Percentiles rank a stretch among this genome's conserved stretches.
Conservation (phyloP, 2,113 vertebrate species). For the Apaloderma vittatum region DNA sequence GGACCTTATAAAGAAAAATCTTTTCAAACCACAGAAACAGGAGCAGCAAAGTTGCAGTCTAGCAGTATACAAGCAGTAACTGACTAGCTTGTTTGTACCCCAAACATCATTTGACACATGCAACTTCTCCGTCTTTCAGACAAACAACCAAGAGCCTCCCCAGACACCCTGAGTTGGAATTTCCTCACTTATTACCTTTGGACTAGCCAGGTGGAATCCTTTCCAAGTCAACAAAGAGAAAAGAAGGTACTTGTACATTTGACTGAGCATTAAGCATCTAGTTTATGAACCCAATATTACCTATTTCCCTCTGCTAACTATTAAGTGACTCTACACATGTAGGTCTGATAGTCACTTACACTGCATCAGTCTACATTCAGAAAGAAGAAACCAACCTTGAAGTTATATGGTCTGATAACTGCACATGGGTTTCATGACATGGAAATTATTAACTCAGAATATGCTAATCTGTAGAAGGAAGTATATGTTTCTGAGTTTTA, state of each 20-base stretch:
- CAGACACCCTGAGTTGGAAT: background rate
- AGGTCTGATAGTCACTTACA: background rate
- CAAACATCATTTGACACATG: background rate
- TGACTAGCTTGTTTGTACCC: background rate
- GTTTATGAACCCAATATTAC: background rate
- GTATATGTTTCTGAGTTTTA: background rate
- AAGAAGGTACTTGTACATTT: background rate
- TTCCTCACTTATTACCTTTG: background rate
- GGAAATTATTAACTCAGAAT: background rate
- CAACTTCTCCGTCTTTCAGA: background rate
- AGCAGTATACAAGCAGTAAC: background rate
- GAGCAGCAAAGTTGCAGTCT: background rate
- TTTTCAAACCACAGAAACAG: background rate
- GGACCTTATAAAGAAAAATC: background rate
- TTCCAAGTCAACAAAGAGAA: background rate
- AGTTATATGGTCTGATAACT: rapidly evolving
- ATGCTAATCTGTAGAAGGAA: background rate
- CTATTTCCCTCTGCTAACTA: background rate
- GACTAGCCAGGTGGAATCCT: background rate
- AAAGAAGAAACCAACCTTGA: background rate
- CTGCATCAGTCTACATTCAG: background rate
- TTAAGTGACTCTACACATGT: background rate
- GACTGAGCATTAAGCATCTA: background rate
- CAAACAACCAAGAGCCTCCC: background rate
- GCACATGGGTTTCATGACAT: rapidly evolving